phyloP scores from a whole-genome alignment of 2,113 vertebrate genomes.

The Poicephalus meyeri region DNA sequence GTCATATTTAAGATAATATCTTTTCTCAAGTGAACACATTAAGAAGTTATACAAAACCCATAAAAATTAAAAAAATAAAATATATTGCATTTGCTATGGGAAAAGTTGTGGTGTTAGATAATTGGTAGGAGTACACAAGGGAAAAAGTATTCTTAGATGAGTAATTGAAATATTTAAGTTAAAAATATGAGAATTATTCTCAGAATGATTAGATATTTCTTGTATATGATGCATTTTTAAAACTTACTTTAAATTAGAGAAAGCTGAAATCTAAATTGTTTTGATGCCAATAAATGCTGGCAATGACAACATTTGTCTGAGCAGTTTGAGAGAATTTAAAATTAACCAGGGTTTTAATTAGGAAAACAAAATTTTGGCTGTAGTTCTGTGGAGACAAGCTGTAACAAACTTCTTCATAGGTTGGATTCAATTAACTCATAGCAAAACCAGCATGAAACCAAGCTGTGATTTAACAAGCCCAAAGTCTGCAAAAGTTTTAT shows the following conservation, averaged over 20 bases:
- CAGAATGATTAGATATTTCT: background rate
- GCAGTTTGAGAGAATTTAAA: background rate
- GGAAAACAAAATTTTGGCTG: background rate
- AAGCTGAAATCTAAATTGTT: background rate
- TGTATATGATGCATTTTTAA: background rate
- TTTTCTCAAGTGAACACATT: background rate
- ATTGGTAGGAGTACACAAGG: background rate
- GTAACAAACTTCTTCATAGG: background rate
- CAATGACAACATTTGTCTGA: background rate
- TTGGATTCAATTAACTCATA: conserved; percentile 9
- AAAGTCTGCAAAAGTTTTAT: background rate
- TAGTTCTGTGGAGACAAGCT: background rate
- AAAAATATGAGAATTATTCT: background rate
- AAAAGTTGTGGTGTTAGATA: background rate
- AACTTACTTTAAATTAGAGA: background rate
- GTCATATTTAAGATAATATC: background rate
- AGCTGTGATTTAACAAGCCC: background rate
- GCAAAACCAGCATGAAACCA: background rate
- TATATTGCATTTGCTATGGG: background rate
- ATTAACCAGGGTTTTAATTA: background rate
- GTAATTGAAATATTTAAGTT: background rate
- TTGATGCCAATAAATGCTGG: background rate
- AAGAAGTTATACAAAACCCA: background rate
- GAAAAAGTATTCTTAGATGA: background rate
- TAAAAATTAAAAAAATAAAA: background rate